phyloP scores from a whole-genome alignment of 2,797 vertebrate genomes.

The Anabacerthia variegaticeps region DNA sequence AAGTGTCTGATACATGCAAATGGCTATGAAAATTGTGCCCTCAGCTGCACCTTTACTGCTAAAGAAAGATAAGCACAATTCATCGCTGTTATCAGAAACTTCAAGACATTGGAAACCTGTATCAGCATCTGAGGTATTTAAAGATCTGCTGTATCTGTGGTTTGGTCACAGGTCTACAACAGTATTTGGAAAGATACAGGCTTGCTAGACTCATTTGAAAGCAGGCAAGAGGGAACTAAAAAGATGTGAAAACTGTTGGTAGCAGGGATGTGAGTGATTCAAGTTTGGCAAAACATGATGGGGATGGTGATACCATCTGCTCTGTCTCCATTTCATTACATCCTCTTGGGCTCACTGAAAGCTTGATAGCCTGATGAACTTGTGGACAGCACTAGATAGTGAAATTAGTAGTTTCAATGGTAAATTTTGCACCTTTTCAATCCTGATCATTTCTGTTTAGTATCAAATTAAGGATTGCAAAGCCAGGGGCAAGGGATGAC shows the following conservation, averaged over 20 bases:
- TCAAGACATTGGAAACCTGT: neutral
- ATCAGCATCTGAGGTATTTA: neutral
- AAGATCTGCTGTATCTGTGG: neutral
- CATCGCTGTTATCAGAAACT: neutral
- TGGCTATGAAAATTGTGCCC: neutral
- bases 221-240: neutral
- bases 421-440: neutral
- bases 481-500: neutral
- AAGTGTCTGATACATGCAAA: neutral
- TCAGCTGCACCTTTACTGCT: neutral
- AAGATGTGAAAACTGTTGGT: neutral
- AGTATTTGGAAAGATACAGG: fast-evolving
- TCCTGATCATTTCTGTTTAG: neutral
- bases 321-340: neutral
- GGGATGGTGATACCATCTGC: neutral
- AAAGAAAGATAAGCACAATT: neutral
- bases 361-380: neutral
- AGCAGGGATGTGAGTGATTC: neutral
- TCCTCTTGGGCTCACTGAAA: neutral
- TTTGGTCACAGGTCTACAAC: neutral
- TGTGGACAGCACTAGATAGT: neutral
- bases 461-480: neutral
- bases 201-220: neutral
- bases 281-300: neutral
- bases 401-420: neutral